Conservation (phyloP, 30 jellyfish, hydroid and myxozoan genomes). For the Aurelia sp. region DNA sequence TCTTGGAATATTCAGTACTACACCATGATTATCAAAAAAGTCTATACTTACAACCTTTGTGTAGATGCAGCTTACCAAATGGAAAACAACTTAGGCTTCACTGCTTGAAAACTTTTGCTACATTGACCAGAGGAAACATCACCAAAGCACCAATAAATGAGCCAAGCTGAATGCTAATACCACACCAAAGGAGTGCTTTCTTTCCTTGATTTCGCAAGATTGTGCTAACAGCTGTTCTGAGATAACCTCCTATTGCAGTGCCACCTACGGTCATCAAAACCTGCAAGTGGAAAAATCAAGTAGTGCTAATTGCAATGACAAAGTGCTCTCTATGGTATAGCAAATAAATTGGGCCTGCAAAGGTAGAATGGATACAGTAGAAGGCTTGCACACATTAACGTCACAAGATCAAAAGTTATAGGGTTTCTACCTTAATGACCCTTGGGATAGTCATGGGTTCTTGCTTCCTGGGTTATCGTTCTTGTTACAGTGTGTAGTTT, state of each 20-base stretch:
- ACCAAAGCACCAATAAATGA: conserved; percentile 87
- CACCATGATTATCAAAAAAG: neutral
- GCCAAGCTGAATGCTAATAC: conserved; percentile 92
- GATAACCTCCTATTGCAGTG: conserved; percentile 82
- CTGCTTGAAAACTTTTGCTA: conserved; percentile 64
- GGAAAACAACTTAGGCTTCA: neutral
- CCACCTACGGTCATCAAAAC: conserved; percentile 65
- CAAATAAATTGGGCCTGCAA: too few relatives aligned
- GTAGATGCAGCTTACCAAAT: neutral
- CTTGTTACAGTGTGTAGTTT: too few relatives aligned
- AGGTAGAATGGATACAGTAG: too few relatives aligned
- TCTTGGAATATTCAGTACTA: neutral
- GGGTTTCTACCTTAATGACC: too few relatives aligned
- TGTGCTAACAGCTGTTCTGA: conserved; percentile 87
- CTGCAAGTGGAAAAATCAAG: conserved; percentile 10
- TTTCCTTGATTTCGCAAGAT: conserved; percentile 87
- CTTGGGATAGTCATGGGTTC: too few relatives aligned
- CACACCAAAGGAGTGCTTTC: conserved; percentile 90
- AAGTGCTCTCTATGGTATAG: too few relatives aligned
- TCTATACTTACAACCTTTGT: neutral
- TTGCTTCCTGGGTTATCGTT: too few relatives aligned
- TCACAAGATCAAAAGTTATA: too few relatives aligned
- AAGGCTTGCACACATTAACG: too few relatives aligned
- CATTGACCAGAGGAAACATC: conserved; percentile 78
- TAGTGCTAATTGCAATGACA: too few relatives aligned